A percentile compares a stretch with the other conserved stretches of the same genome.
Evolutionary conservation across 53 echinoderm and acorn worm species (phyloP).

Genomic region (Hippasteria phrygiana): DNA sequence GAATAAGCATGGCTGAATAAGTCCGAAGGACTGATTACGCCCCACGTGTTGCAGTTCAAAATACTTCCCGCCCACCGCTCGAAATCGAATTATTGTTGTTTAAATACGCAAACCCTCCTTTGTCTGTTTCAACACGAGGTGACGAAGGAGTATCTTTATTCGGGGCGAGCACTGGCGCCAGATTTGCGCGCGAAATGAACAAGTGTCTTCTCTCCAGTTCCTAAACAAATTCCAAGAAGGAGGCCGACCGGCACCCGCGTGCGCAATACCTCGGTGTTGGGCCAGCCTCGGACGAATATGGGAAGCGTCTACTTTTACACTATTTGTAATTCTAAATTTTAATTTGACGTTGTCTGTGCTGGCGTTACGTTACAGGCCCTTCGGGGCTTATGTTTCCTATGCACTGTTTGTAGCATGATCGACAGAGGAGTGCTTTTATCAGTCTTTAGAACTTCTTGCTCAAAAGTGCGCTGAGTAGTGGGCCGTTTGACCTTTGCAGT

Average conservation of each 20-base stretch:
- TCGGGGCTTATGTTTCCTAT: not conserved
- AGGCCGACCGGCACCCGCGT: not conserved
- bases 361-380: conserved; percentile 31
- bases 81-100: not conserved
- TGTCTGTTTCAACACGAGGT: not conserved
- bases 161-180: conserved; percentile 11
- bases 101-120: not conserved
- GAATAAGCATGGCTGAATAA: no score
- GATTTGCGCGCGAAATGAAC: conserved; percentile 43
- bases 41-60: not conserved
- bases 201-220: conserved; percentile 50
- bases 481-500: not conserved
- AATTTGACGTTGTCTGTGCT: conserved; percentile 38
- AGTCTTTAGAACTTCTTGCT: not conserved
- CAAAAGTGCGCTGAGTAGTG: not conserved
- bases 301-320: conserved; percentile 42
- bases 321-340: conserved; percentile 46
- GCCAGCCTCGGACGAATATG: not conserved
- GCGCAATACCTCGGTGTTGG: not conserved
- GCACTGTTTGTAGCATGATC: not conserved
- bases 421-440: not conserved
- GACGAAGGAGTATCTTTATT: not conserved
- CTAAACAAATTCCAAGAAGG: conserved; percentile 51
- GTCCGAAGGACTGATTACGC: no score
- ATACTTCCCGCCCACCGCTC: not conserved